Conservation (phyloP, 2,888 invertebrate species). For the Rhingia rostrata region DNA sequence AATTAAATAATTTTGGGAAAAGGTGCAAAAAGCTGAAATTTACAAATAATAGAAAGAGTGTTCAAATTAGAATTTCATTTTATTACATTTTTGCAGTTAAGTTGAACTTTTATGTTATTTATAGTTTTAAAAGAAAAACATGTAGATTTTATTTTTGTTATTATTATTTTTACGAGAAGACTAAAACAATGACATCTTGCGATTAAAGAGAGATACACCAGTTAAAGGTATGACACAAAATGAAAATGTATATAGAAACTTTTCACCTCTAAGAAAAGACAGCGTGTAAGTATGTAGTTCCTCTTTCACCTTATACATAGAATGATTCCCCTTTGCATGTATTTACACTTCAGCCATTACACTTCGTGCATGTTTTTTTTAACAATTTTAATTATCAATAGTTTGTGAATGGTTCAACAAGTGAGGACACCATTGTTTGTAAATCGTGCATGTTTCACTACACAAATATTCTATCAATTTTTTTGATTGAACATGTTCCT, state of each 20-base stretch:
- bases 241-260: neutral
- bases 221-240: conserved; percentile 10
- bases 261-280: no score
- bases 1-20: neutral
- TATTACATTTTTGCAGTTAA: no score
- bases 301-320: no score
- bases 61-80: neutral
- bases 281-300: no score
- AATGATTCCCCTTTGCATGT: neutral
- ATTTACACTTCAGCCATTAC: neutral
- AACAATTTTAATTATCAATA: neutral
- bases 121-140: neutral
- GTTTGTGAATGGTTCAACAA: conserved; percentile 28
- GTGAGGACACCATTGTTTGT: conserved; percentile 67
- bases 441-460: conserved; percentile 49
- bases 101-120: neutral
- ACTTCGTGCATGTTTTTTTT: neutral
- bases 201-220: neutral
- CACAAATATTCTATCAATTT: neutral
- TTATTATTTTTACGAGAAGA: no score
- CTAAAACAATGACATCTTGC: no score
- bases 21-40: conserved; percentile 76
- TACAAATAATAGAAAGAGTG: conserved; percentile 74
- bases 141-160: neutral
- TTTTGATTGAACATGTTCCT: conserved; percentile 7